Evolutionary conservation across 1,140 invertebrate species (phyloP).

Genomic region (Patella vulgata): DNA sequence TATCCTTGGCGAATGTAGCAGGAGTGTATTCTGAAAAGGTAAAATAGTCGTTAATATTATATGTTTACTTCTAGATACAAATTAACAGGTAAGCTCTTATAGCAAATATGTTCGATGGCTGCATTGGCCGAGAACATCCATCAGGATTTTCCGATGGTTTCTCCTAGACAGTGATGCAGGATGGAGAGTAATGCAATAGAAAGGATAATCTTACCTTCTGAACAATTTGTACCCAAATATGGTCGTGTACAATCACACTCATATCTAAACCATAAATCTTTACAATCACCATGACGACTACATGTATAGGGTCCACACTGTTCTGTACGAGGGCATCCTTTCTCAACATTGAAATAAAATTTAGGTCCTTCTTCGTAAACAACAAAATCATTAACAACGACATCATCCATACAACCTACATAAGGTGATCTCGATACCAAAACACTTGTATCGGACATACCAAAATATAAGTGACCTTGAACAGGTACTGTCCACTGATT

Average conservation of each 20-base stretch:
- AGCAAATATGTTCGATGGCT: no score
- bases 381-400: constrained; percentile 85
- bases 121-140: no score
- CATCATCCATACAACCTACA: constrained; percentile 91
- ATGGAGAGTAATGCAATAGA: no score
- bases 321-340: constrained; percentile 79
- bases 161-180: no score
- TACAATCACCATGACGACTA: constrained; percentile 84
- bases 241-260: constrained; percentile 87
- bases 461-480: constrained; percentile 16
- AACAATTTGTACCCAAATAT: constrained; percentile 85
- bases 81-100: no score
- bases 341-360: constrained; percentile 10
- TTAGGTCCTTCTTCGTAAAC: constrained; percentile 63
- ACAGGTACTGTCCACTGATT: constrained; percentile 6
- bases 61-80: no score
- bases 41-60: no score
- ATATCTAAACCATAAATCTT: constrained; percentile 89
- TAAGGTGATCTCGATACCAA: constrained; percentile 66
- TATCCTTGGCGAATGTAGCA: constrained; percentile 43
- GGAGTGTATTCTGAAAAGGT: constrained; percentile 43
- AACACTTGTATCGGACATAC: constrained; percentile 3
- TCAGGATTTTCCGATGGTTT: no score
- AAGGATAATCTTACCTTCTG: constrained; percentile 82
- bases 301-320: constrained; percentile 91